Conservation (phyloP, 2,888 invertebrate genomes). For the Andrena trimmerana region DNA sequence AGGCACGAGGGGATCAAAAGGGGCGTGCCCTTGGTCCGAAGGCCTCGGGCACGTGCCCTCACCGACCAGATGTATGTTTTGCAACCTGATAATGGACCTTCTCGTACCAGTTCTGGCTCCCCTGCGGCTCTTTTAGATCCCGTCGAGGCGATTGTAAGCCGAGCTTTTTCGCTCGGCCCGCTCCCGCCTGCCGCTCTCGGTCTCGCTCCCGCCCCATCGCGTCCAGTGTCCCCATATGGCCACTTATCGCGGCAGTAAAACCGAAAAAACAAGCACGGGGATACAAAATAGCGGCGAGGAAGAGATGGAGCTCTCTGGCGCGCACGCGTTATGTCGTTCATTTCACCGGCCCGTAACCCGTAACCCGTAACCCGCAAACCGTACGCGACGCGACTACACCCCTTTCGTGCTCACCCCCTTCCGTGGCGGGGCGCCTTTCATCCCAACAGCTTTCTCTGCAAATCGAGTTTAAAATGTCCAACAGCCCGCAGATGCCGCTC, state of each 20-base stretch:
- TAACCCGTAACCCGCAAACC: not conserved
- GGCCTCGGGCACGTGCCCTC: conserved; percentile 80
- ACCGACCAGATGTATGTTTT: conserved; percentile 83
- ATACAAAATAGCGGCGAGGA: conserved; percentile 42
- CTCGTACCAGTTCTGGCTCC: conserved; percentile 78
- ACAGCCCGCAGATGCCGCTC: not conserved
- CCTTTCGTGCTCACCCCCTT: not conserved
- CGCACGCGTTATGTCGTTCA: not conserved
- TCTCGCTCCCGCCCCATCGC: conserved; percentile 72
- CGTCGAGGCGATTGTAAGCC: conserved; percentile 81
- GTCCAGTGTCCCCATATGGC: conserved; percentile 82
- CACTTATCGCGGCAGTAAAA: conserved; percentile 76
- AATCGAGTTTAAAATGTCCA: not conserved
- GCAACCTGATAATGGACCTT: conserved; percentile 84
- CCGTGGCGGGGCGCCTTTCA: not conserved
- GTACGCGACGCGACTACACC: conserved; percentile 22
- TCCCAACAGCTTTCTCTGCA: not conserved
- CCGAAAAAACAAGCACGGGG: conserved; percentile 62
- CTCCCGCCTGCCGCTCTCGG: conserved; percentile 53
- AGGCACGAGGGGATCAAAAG: conserved; percentile 71
- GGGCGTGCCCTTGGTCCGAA: conserved; percentile 76
- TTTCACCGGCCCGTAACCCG: too few species aligned
- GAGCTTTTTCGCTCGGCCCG: conserved; percentile 80
- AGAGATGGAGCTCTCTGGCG: conserved; percentile 1
- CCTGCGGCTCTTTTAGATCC: conserved; percentile 83